Evolutionary conservation across 2,888 invertebrate species (phyloP).

Genomic region (Drosophila ezoana): DNA sequence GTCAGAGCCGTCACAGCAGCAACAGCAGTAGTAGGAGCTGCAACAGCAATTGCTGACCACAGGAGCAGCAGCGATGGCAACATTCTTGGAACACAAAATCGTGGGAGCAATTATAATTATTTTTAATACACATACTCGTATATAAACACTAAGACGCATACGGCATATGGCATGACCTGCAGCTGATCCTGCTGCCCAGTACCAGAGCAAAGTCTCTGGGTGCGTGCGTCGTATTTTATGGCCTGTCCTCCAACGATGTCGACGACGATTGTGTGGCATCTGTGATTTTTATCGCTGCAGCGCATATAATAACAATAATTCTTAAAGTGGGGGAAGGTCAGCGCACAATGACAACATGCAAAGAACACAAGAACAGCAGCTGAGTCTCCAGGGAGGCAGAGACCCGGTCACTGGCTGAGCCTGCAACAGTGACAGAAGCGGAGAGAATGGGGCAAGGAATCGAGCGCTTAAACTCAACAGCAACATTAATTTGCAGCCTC

Average conservation of each 20-base stretch:
- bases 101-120: conserved; percentile 85
- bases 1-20: conserved; percentile 34
- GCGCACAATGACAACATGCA: conserved; percentile 64
- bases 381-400: conserved; percentile 58
- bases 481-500: conserved; percentile 82
- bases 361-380: conserved; percentile 76
- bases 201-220: conserved; percentile 50
- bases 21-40: conserved; percentile 42
- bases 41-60: conserved; percentile 69
- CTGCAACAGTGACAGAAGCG: conserved; percentile 19
- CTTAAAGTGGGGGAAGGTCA: conserved; percentile 83
- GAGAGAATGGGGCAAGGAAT: conserved; percentile 31
- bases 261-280: conserved; percentile 77
- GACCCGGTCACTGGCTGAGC: conserved; percentile 35
- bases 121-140: conserved; percentile 73
- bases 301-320: conserved; percentile 84
- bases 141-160: conserved; percentile 53
- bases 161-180: conserved; percentile 60
- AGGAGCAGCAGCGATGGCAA: conserved; percentile 47
- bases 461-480: conserved; percentile 81
- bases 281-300: conserved; percentile 81
- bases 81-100: conserved; percentile 83
- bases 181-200: conserved; percentile 34
- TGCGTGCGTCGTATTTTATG: conserved; percentile 78
- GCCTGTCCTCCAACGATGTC: conserved; percentile 70